Percentiles rank a stretch among this genome's conserved stretches.
Evolutionary conservation across 2,797 vertebrate species (phyloP).

Genomic region (Acrocephalus scirpaceus): DNA sequence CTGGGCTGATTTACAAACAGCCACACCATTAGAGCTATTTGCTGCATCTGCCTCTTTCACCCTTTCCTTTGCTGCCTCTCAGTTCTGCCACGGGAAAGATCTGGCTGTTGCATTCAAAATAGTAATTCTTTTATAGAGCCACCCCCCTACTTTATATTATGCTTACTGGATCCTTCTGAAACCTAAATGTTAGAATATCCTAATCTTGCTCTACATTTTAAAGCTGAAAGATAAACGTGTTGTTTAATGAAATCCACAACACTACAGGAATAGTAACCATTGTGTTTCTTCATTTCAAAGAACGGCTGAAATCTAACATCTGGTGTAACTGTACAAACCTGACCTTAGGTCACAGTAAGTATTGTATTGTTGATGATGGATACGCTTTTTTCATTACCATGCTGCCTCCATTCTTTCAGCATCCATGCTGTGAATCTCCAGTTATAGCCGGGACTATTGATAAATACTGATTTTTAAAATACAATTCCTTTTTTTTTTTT

Average conservation of each 20-base stretch:
- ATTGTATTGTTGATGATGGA: slow-evolving; percentile 72
- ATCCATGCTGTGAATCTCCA: slow-evolving; percentile 58
- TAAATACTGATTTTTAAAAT: slow-evolving; percentile 65
- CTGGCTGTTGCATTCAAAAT: neutral
- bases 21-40: neutral
- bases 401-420: slow-evolving; percentile 67
- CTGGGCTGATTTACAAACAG: neutral
- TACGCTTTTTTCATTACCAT: slow-evolving; percentile 71
- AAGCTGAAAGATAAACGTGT: slow-evolving; percentile 64
- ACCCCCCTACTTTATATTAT: neutral
- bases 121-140: neutral
- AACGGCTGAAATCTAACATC: slow-evolving; percentile 59
- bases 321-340: slow-evolving; percentile 64
- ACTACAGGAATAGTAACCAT: slow-evolving; percentile 54
- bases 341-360: slow-evolving; percentile 68
- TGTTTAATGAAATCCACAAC: slow-evolving; percentile 70
- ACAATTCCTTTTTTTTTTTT: neutral
- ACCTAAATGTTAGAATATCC: slow-evolving; percentile 18
- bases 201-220: slow-evolving; percentile 42
- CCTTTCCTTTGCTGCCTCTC: neutral
- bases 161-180: slow-evolving; percentile 1
- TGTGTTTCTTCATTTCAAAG: slow-evolving; percentile 62
- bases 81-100: neutral
- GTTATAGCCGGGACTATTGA: slow-evolving; percentile 56
- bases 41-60: neutral